These are phyloP conservation scores for Solenopsis fugax DNA, from an alignment of 1,140 invertebrate genomes.

Conservation along the genomic window DNA sequence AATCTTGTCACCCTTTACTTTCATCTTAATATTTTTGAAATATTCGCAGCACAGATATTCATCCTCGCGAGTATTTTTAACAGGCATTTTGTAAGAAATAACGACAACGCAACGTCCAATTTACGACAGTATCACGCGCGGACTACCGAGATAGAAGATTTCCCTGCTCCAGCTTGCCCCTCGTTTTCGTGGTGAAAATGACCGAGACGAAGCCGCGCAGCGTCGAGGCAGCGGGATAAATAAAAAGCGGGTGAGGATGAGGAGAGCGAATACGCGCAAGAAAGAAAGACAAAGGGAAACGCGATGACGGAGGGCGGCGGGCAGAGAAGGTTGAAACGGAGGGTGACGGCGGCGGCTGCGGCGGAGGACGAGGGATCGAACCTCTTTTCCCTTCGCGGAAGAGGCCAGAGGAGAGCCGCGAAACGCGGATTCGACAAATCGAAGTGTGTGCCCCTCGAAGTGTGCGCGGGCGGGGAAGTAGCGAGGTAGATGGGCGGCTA, in stretches of 20 bases:
- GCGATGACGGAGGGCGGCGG: background rate
- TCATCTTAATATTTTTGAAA: constrained; percentile 26
- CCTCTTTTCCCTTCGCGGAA: constrained; percentile 60
- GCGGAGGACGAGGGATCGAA: constrained; percentile 63
- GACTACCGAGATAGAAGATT: constrained; percentile 63
- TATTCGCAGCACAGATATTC: constrained; percentile 61
- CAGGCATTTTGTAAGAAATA: constrained; percentile 57
- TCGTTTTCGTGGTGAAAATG: constrained; percentile 75
- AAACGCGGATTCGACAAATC: constrained; percentile 84
- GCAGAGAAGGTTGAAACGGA: background rate
- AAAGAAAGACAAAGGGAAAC: constrained; percentile 39
- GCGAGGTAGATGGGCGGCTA: constrained; percentile 48
- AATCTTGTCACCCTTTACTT: too few species aligned
- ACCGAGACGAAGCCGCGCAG: constrained; percentile 75
- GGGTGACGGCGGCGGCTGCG: constrained; percentile 37
- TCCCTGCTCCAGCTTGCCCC: constrained; percentile 49
- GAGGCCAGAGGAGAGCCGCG: constrained; percentile 74
- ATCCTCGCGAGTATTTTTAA: constrained; percentile 52
- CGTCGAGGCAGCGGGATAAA: constrained; percentile 78
- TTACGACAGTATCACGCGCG: constrained; percentile 61
- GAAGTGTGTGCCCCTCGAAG: constrained; percentile 77
- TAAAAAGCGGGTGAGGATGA: constrained; percentile 70
- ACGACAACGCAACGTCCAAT: constrained; percentile 69
- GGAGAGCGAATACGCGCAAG: constrained; percentile 16
- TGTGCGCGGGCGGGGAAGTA: constrained; percentile 61